A percentile compares a stretch with the other conserved stretches of the same genome.
phyloP scores from a whole-genome alignment of 2,888 invertebrate species.

The Sesia bembeciformis region DNA sequence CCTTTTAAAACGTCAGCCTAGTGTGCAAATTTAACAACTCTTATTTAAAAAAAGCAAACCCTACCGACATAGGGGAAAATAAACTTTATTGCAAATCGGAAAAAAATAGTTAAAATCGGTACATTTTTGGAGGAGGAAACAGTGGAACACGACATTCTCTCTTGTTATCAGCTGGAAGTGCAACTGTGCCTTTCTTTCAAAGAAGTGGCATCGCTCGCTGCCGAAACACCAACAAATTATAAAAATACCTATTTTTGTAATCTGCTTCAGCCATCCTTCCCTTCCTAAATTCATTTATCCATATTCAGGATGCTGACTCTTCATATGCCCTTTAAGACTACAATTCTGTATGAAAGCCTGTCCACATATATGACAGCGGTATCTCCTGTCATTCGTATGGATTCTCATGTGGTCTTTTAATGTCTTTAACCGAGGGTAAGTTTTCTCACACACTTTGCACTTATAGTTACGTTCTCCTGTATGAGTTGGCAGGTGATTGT shows the following conservation, averaged over 20 bases:
- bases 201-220: not conserved
- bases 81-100: too few relatives aligned
- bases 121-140: not conserved
- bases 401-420: conserved; percentile 56
- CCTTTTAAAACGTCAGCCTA: too few relatives aligned
- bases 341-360: conserved; percentile 65
- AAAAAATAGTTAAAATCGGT: too few relatives aligned
- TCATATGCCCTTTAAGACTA: conserved; percentile 59
- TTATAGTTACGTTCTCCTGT: conserved; percentile 59
- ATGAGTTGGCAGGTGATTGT: conserved; percentile 63
- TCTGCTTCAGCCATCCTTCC: not conserved
- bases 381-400: conserved; percentile 50
- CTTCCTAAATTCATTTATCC: conserved; percentile 19
- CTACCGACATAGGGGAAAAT: too few relatives aligned
- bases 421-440: conserved; percentile 54
- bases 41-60: too few relatives aligned
- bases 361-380: conserved; percentile 45
- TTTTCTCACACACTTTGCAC: conserved; percentile 58
- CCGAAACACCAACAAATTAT: too few relatives aligned
- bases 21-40: too few relatives aligned
- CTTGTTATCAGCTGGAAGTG: too few relatives aligned
- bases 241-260: too few relatives aligned
- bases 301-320: conserved; percentile 59
- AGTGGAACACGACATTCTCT: too few relatives aligned
- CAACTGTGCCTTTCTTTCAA: too few relatives aligned